Base-by-base conservation (phyloP, 2,113 vertebrate species). In the Myotis lucifugus region DNA sequence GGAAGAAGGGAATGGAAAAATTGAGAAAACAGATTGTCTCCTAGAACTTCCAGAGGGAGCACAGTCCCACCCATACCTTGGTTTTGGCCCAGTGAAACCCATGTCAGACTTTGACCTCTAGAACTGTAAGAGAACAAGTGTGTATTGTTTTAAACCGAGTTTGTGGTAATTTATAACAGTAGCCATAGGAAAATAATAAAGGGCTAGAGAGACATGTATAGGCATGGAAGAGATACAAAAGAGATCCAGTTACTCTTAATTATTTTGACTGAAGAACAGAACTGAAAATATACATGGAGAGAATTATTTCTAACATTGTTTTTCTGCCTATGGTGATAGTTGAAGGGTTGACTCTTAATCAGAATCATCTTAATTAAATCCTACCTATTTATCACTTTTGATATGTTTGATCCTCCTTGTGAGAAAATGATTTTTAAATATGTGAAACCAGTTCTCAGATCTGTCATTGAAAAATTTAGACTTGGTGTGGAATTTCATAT, bases 401-500 rank as follows among this genome's bases (percentile, higher is more conserved):
- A 70, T 54, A n/a, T 66, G 21, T 78, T 87, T 95, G 46, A 72
- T n/a, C 40, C 0, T 70, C 12, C 17, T 61, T 61, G 9, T 27
- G 59, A 64, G 27, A 27, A 32, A 64, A 64, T 64, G 61, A 29
- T 64, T 64, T 64, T 64, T 29, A 64, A 64, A 64, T 64, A 87
- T n/a, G 15, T 84, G 48, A 90, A 91, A 78, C 15, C 21, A 91
- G 13, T 77, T 87, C 61, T 88, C 64, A 56, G 37, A 29, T 46
- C 6, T 15, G 83, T 91, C 32, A 72, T 87, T 90, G 19, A 88
- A 90, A 90, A 93, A 8, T 59, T 52, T 64, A 76, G 50, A 29
- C n/a, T 90, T 86, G 42, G 23, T 40, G 9, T 83, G 82, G 37
- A 95, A 88, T 88, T 78, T 91, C 11, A 42, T 84, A 34, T 48